Evolutionary conservation across 35 echinoderm and acorn worm species (phyloP), one percentile per base, ranked within the genome.

Genomic region (Holothuria glaberrima): DNA sequence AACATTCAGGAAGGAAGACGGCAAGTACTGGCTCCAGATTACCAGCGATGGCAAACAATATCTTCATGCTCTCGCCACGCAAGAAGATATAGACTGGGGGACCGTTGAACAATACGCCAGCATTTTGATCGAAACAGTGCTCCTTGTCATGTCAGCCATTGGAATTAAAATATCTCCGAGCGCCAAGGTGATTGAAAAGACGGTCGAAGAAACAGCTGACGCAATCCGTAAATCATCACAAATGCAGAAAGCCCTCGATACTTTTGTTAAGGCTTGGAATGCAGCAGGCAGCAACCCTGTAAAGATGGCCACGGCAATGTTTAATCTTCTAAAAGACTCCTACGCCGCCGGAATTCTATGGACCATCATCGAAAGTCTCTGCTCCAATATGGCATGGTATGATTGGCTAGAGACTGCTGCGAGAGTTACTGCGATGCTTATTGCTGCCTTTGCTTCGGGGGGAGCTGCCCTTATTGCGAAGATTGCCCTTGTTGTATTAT

Each of bases 361-460:
- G 89, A 66, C 28, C 13, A 82, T 82, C 70, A 82, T 90, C 59
- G 79, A 82, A 26, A 52, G 56, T 38, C 31, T 77, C 14, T 77
- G 48, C 54, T 13, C 14, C 66, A 20, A 65, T 6, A 90, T 90
- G 70, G 54, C 5, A 0, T 90, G 88, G 88, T 90, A 36, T 35
- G 88, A 90, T 32, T 90, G 88, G 88, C 10, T 62, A 48, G 27
- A 35, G 71, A 79, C 88, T 22, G 71, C 72, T 33, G 88, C 88
- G 28, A 90, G 58, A 80, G 72, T 90, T 79, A 14, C 73, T 54
- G 88, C 88, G 17, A 79, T 79, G 71, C 9, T 90, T 22, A 63
- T 90, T 38, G 88, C 70, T 54, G 30, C 45, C 24, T 18, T 90
- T 19, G 69, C 29, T 21, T 17, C 88, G 17, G 88, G 31, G 9